Conservation (phyloP, 2,888 invertebrate species). For the Criorhina ranunculi region DNA sequence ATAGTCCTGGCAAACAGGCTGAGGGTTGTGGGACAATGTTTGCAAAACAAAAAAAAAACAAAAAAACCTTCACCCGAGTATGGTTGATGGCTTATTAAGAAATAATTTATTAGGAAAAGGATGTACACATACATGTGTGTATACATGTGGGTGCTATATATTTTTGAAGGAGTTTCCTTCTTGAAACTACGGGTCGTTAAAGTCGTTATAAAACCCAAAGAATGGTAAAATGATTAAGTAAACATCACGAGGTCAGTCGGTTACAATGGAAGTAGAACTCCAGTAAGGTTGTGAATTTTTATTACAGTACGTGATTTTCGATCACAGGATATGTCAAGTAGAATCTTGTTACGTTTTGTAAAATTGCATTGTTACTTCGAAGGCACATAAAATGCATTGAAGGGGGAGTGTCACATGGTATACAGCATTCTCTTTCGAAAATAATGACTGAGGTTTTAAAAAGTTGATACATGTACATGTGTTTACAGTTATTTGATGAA, state of each 20-base stretch:
- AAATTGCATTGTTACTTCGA: not conserved
- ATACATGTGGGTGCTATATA: constrained; percentile 1
- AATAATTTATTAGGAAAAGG: constrained; percentile 5
- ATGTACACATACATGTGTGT: not conserved
- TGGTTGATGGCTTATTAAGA: constrained; percentile 10
- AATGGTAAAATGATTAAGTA: not conserved
- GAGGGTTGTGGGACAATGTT: not conserved
- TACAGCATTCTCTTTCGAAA: too few species aligned
- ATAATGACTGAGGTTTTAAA: too few species aligned
- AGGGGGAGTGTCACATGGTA: not conserved
- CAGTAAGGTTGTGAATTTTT: constrained; percentile 7
- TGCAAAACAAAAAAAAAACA: too few species aligned
- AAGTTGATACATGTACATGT: too few species aligned
- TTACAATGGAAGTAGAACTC: not conserved
- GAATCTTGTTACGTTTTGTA: not conserved
- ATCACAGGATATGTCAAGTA: not conserved
- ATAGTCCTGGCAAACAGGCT: not conserved
- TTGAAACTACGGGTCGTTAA: constrained; percentile 17
- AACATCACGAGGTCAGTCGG: constrained; percentile 2
- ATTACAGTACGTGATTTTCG: constrained; percentile 4
- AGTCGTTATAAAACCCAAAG: not conserved
- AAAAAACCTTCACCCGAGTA: too few species aligned
- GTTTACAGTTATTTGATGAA: too few species aligned
- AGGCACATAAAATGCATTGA: not conserved
- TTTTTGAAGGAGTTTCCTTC: constrained; percentile 9